Conservation (phyloP, 2,888 invertebrate genomes). For the Trissolcus japonicus region DNA sequence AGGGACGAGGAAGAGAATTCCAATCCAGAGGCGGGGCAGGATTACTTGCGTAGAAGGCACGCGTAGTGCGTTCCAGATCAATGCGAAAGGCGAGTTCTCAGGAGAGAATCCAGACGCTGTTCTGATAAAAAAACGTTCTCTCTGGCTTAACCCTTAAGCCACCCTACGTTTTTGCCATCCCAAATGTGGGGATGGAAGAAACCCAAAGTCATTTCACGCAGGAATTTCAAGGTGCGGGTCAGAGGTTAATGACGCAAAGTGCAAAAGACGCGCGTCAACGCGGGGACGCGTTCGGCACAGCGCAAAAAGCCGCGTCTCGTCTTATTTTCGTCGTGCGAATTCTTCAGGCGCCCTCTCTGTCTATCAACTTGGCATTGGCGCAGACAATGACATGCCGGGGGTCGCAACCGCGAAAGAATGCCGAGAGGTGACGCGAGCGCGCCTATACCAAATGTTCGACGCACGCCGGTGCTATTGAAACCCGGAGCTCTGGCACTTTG, state of each 20-base stretch:
- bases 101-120: neutral
- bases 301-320: conserved; percentile 22
- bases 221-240: neutral
- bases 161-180: too few species aligned
- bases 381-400: conserved; percentile 34
- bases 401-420: conserved; percentile 31
- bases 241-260: conserved; percentile 37
- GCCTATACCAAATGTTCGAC: conserved; percentile 9
- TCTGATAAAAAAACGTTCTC: neutral
- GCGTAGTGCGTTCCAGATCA: too few species aligned
- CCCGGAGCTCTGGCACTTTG: conserved; percentile 39
- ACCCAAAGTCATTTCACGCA: too few species aligned
- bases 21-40: too few species aligned
- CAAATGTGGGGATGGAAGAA: too few species aligned
- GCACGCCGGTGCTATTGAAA: conserved; percentile 45
- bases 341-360: conserved; percentile 16
- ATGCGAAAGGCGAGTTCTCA: too few species aligned
- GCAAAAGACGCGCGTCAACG: conserved; percentile 12
- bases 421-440: conserved; percentile 9
- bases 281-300: conserved; percentile 14
- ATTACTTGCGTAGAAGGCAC: too few species aligned
- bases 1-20: too few species aligned
- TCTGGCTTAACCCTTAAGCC: neutral
- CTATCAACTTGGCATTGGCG: conserved; percentile 45
- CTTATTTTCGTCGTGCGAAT: conserved; percentile 19